Conservation (phyloP, 2,113 vertebrate species). For the Spizaetus ornatus region DNA sequence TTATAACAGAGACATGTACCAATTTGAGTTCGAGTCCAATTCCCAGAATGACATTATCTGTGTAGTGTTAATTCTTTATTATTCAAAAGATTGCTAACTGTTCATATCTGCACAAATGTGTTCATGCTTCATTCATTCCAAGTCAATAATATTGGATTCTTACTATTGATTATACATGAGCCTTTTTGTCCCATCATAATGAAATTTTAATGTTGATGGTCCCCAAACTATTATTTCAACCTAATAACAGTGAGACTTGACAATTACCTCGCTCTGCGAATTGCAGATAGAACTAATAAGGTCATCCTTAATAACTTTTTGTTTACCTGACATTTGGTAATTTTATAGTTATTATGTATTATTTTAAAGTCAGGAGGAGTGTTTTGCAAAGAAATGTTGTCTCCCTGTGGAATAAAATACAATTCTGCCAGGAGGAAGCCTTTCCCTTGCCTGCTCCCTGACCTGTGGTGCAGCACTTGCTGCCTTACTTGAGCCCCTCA, state of each 20-base stretch:
- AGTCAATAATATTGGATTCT: slow-evolving; percentile 85
- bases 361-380: slow-evolving; percentile 59
- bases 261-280: slow-evolving; percentile 83
- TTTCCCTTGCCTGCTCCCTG: slow-evolving; percentile 1
- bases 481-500: neutral
- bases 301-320: slow-evolving; percentile 88
- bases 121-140: slow-evolving; percentile 72
- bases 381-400: slow-evolving; percentile 49
- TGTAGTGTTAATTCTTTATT: slow-evolving; percentile 71
- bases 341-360: slow-evolving; percentile 75
- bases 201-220: slow-evolving; percentile 87
- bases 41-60: slow-evolving; percentile 65
- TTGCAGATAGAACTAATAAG: slow-evolving; percentile 85
- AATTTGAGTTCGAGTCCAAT: slow-evolving; percentile 44
- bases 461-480: accelerated
- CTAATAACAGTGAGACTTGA: slow-evolving; percentile 82
- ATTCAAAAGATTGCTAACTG: slow-evolving; percentile 68
- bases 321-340: slow-evolving; percentile 84
- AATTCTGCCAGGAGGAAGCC: neutral
- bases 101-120: slow-evolving; percentile 62
- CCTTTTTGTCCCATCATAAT: slow-evolving; percentile 91
- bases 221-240: slow-evolving; percentile 82
- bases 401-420: neutral
- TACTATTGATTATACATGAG: slow-evolving; percentile 91
- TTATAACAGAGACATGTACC: slow-evolving; percentile 41